phyloP scores from a whole-genome alignment of 2,888 invertebrate genomes.

The Leuctra nigra region DNA sequence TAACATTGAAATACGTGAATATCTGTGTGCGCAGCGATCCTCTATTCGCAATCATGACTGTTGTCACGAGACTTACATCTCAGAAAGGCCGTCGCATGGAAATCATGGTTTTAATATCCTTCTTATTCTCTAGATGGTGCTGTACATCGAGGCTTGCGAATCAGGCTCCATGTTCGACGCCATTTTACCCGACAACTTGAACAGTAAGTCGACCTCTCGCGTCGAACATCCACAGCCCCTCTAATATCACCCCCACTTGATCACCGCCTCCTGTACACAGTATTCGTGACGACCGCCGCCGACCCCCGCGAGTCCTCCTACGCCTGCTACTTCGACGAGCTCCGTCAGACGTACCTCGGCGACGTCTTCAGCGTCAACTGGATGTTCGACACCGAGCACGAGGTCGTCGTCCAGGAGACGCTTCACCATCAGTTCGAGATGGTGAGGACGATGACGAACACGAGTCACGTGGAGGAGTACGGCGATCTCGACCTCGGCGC shows the following conservation, averaged over 20 bases:
- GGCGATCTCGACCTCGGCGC: constrained; percentile 42
- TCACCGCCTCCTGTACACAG: constrained; percentile 38
- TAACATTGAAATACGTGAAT: no score
- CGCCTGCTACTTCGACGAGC: constrained; percentile 50
- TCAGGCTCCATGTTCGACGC: constrained; percentile 54
- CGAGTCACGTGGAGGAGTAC: constrained; percentile 51
- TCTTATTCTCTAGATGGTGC: constrained; percentile 45
- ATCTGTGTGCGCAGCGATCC: no score
- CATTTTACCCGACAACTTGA: constrained; percentile 43
- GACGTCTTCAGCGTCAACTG: constrained; percentile 55
- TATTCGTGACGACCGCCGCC: constrained; percentile 53
- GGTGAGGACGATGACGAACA: constrained; percentile 47
- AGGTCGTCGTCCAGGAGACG: constrained; percentile 38
- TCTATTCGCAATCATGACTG: no score
- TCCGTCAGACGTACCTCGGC: constrained; percentile 47
- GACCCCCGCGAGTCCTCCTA: constrained; percentile 51
- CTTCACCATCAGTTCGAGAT: constrained; percentile 46
- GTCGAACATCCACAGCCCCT: no score
- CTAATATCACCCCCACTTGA: no score
- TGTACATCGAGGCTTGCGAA: constrained; percentile 56
- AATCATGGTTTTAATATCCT: no score
- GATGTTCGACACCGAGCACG: constrained; percentile 51
- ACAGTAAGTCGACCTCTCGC: constrained; percentile 44
- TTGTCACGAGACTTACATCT: no score
- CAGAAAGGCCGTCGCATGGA: no score